Conservation (phyloP, 2,113 vertebrate genomes). For the Erythrolamprus reginae region DNA sequence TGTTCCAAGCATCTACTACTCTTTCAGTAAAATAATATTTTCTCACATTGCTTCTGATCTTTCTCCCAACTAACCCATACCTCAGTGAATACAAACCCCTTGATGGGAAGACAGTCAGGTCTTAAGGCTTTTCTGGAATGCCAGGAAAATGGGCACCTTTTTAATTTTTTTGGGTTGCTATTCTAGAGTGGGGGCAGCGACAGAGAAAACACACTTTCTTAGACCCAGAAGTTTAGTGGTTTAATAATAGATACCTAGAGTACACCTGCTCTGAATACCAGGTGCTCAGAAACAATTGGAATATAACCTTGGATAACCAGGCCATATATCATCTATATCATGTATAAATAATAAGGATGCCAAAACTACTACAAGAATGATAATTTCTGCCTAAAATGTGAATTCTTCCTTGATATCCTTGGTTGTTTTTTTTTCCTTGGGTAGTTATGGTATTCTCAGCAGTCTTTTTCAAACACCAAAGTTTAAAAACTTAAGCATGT, state of each 20-base stretch:
- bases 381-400: background rate
- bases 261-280: background rate
- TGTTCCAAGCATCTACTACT: too few relatives aligned
- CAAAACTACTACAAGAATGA: background rate
- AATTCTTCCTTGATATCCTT: background rate
- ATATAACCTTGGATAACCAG: background rate
- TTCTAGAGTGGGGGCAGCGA: background rate
- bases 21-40: too few relatives aligned
- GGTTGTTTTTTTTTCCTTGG: background rate
- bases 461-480: background rate
- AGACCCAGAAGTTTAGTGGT: background rate
- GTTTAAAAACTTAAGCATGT: background rate
- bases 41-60: too few relatives aligned
- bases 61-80: too few relatives aligned
- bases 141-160: background rate
- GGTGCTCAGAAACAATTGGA: background rate
- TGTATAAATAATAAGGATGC: background rate
- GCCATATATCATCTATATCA: background rate
- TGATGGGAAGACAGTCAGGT: background rate
- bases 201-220: background rate
- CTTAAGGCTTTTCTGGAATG: background rate
- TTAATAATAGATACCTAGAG: background rate
- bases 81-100: background rate
- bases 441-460: background rate
- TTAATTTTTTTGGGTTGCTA: background rate